Evolutionary conservation across 2,797 vertebrate species (phyloP).

Genomic region (Oreortyx pictus): DNA sequence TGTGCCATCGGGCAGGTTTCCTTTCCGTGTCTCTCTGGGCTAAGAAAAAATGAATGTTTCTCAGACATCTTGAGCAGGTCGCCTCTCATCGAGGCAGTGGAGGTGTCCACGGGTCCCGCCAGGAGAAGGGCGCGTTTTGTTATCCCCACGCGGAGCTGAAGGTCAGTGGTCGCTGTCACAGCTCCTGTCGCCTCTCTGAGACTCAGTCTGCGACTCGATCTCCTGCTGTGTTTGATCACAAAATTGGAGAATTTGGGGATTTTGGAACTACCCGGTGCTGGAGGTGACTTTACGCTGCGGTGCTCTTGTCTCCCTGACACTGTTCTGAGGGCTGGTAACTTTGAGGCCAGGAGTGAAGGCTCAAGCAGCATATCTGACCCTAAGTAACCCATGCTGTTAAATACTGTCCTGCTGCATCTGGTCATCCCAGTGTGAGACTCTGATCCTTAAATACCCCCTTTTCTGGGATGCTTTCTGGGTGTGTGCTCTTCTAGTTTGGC

Average conservation of each 20-base stretch:
- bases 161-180: neutral
- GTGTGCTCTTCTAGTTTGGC: neutral
- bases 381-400: neutral
- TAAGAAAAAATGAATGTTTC: neutral
- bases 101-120: fast-evolving
- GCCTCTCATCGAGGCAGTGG: fast-evolving
- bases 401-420: fast-evolving
- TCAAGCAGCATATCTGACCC: fast-evolving
- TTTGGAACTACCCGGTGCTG: fast-evolving
- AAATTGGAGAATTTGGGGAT: fast-evolving
- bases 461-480: neutral
- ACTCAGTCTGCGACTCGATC: fast-evolving
- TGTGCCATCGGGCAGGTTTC: fast-evolving
- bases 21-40: neutral
- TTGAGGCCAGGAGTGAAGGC: fast-evolving
- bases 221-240: too few relatives aligned
- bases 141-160: neutral
- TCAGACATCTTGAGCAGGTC: fast-evolving
- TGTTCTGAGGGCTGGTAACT: fast-evolving
- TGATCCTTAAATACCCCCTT: fast-evolving
- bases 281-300: neutral
- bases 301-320: neutral
- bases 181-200: neutral
- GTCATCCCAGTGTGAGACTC: fast-evolving
- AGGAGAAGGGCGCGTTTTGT: neutral